Evolutionary conservation across 2,888 invertebrate genomes (phyloP), one percentile per base, ranked within the genome.

Genomic region (Campoplex nolae): DNA sequence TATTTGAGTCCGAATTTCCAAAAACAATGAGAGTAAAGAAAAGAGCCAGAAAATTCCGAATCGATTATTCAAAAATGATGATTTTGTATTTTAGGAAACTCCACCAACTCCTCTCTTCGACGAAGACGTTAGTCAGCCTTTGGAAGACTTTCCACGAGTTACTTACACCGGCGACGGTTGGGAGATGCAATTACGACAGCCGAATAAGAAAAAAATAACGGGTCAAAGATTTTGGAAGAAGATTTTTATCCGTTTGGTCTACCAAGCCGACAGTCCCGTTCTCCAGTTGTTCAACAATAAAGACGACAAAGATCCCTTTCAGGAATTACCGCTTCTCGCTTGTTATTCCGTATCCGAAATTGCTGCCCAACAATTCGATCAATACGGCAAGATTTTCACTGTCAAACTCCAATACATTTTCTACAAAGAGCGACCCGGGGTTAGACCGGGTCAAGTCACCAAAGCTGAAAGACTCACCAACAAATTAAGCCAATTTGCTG

Each of bases 351-450:
- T 99, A 70, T 99, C 99, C 4, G 99, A 98, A 87, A 97, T 98
- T 73, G 98, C 97, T 75, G 98, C 99, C 54, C 99, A 99, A 95
- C 99, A 99, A 94, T 99, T 98, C 94, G 99, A 99, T 95, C 98
- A 99, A 94, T 99, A 98, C 94, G 99, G 99, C 48, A 99, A 99
- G 95, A 99, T 99, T 91, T 99, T 99, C 95, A 99, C 99, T 0
- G 97, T 99, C 83, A 99, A 99, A 94, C 95, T 99, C 90, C 99
- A 99, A 94, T 99, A 99, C 93, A 98, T 99, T 82, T 98, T 99
- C 95, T 99, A 99, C 95, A 99, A 99, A 94, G 99, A 99, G 94
- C 96, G 99, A 16, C 99, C 99, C 0, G 99, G 99, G 1, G 98
- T 99, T 28, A 94, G 99, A 88, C 98, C 99, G 0, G 99, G 99